These are phyloP conservation scores for Sepioteuthis lessoniana DNA, from an alignment of 2,888 invertebrate genomes.

Conservation along the genomic window DNA sequence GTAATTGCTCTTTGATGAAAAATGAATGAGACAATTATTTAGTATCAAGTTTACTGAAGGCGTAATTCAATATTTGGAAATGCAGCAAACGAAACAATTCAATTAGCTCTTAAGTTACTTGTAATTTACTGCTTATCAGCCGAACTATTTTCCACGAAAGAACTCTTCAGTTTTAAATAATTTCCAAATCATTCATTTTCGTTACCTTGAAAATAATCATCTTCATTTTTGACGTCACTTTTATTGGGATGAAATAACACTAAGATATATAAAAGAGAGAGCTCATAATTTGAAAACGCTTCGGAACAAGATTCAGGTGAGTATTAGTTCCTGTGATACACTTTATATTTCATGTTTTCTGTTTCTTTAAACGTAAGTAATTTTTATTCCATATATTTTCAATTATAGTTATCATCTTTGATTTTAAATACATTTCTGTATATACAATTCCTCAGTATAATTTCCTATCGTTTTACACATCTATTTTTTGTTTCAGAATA, in stretches of 20 bases:
- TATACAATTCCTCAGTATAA: too few species aligned
- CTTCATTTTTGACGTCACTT: background rate
- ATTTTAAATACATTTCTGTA: too few species aligned
- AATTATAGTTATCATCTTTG: too few species aligned
- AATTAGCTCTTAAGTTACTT: background rate
- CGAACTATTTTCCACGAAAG: background rate
- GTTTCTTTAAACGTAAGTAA: too few species aligned
- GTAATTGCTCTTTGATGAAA: background rate
- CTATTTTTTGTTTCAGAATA: too few species aligned
- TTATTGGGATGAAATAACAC: background rate
- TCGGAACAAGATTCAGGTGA: background rate
- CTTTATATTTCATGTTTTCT: too few species aligned
- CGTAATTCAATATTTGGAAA: background rate
- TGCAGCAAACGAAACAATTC: background rate
- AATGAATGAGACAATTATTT: background rate
- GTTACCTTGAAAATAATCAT: background rate
- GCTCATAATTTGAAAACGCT: background rate
- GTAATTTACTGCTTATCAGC: constrained; percentile 7
- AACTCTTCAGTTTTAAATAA: background rate
- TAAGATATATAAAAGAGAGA: background rate
- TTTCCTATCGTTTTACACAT: too few species aligned
- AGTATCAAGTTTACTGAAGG: background rate
- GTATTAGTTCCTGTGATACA: background rate
- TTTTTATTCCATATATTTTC: too few species aligned
- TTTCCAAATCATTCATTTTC: background rate